Conservation (phyloP, 2,888 invertebrate genomes). For the Scotopteryx bipunctaria region DNA sequence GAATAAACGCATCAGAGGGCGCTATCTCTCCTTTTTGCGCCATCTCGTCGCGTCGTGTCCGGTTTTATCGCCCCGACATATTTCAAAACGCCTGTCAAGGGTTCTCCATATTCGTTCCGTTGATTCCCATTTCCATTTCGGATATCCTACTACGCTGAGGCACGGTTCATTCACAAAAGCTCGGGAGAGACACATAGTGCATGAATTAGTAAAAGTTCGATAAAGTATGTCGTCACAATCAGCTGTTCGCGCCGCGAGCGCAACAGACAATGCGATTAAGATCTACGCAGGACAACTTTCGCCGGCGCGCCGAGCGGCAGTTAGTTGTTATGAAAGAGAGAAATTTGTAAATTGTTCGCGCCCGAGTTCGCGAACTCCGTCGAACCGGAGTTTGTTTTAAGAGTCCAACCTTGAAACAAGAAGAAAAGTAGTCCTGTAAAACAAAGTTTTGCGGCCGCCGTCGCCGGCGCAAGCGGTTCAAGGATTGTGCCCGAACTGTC, state of each 20-base stretch:
- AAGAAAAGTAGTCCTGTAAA: conserved; percentile 85
- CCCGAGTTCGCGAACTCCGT: conserved; percentile 84
- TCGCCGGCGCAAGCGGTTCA: conserved; percentile 84
- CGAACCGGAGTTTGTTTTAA: conserved; percentile 84
- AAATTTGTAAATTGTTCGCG: conserved; percentile 85
- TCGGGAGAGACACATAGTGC: conserved; percentile 40
- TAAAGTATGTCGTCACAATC: conserved; percentile 76
- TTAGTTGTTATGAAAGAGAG: conserved; percentile 85
- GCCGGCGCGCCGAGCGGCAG: conserved; percentile 83
- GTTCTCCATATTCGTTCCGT: conserved; percentile 37
- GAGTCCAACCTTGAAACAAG: conserved; percentile 85
- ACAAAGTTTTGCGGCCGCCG: conserved; percentile 85
- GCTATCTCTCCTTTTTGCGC: conserved; percentile 52
- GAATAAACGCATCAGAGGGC: conserved; percentile 76
- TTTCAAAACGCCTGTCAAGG: conserved; percentile 44
- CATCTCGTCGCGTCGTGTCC: conserved; percentile 38
- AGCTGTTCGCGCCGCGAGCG: conserved; percentile 81
- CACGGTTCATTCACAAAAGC: conserved; percentile 11
- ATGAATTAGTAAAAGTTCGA: conserved; percentile 68
- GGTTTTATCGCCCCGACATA: conserved; percentile 44
- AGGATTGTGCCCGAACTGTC: conserved; percentile 84
- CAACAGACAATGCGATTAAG: conserved; percentile 84
- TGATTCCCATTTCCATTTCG: conserved; percentile 25
- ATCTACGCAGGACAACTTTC: conserved; percentile 85
- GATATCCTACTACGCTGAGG: background rate